Base-by-base conservation (phyloP, 2,113 vertebrate species). In the Oenanthe melanoleuca region DNA sequence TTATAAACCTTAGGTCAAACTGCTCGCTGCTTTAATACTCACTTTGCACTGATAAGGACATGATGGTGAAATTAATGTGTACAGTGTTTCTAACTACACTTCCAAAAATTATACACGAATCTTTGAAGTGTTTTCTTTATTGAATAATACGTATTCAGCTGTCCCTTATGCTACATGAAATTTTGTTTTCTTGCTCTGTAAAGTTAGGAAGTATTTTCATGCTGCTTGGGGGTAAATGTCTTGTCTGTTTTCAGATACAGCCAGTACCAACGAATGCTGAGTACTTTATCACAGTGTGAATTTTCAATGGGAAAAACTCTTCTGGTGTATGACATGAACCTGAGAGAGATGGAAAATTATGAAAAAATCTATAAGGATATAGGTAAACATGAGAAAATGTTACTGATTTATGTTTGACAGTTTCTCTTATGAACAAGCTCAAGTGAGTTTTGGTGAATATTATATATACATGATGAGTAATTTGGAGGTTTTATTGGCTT, bases 291-390 rank as follows among this genome's bases (percentile, higher is more conserved):
- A 20, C 99, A 99, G 37, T 99, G 99, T 96, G 99, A 99, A 92
- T 99, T 99, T 97, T 99, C 99, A 34, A 99, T 99, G 99, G 99
- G 99, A 53, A 99, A 99, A 97, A 99, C 99, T 8, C 97, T 99
- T 74, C 98, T 99, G 84, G 99, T 99, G 16, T 99, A 99, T 74
- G 98, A 99, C 74, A 99, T 99, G 99, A 99, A 99, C 96, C 98
- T 99, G 55, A 98, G 98, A 91, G 99, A 99, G 97, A 99, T 99
- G 99, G 99, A 99, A 92, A 99, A 99, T 84, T 99, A 99, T 92
- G 99, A 99, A 97, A 99, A 98, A 96, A 99, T 99, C 93, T 99
- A 99, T 92, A 96, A 98, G 53, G 98, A 99, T 84, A 99, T 99
- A 95, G 99, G 99, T 99, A 98, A 98, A 60, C 80, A 83, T 45